Base-by-base conservation (phyloP, 30 jellyfish, hydroid and myxozoan species). In the Aurelia aurita complex sp. Pacific region DNA sequence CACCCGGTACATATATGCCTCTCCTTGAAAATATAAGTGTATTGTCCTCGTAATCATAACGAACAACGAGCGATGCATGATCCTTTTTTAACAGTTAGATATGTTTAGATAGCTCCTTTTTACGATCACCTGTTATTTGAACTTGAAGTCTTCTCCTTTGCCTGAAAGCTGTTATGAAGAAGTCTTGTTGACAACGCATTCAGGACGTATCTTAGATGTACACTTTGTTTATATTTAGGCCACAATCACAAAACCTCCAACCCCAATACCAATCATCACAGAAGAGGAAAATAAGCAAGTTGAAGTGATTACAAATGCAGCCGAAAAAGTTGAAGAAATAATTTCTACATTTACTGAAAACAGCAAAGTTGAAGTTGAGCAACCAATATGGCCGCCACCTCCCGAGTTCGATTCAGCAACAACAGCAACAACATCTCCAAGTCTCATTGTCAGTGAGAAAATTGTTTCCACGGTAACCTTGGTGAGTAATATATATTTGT, bases 231-330 rank as follows among this genome's bases (percentile, higher is more conserved):
- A 1, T 68, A 16, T 68, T 38, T 32, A 81, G 90, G 83, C 83
- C 16, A 67, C 90, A 7, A 81, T 53, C 19, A 33, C 83, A 29
- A 81, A 57, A 36, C 90, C 90, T 34, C 83, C 55, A 46, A 81
- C 77, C 35, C 83, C 76, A 10, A 32, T 68, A 50, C 67, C 83
- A 11, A 51, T 81, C 54, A 67, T 67, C 15, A 34, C 90, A 0
- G 90, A 81, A 60, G 83, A 69, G 18, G 90, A 81, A 33, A 81
- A 69, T 42, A 23, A 69, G 52, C 84, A 82, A 50, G 77, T 81
- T 6, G 90, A 81, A 33, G 11, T 81, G 66, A 81, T 81, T 18
- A 81, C 69, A 50, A 81, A 54, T 68, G 84, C 82, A 10, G 17
- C 18, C 52, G 90, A 81, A 43, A 81, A 46, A 36, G 53, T 57